These are phyloP conservation scores for Drosophila ironensis DNA, from an alignment of 1,140 invertebrate species.

Conservation along the genomic window DNA sequence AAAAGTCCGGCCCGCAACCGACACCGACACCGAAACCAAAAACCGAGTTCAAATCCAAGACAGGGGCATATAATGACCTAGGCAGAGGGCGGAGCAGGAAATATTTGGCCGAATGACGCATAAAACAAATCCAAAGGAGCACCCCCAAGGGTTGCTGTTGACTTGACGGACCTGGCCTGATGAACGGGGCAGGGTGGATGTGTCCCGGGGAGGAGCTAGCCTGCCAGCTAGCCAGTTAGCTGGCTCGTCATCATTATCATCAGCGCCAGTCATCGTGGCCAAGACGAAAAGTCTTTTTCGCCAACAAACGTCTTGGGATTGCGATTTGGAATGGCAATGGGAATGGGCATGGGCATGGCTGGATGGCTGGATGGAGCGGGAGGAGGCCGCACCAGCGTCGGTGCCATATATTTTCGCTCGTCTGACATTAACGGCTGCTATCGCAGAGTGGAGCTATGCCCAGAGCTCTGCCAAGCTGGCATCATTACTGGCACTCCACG, in stretches of 20 bases:
- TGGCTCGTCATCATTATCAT: slow-evolving; percentile 55
- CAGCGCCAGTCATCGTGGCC: slow-evolving; percentile 54
- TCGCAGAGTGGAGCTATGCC: slow-evolving; percentile 60
- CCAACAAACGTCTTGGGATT: slow-evolving; percentile 34
- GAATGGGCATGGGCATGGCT: too few relatives aligned
- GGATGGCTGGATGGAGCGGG: too few relatives aligned
- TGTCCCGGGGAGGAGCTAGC: slow-evolving; percentile 11
- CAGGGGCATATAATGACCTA: slow-evolving; percentile 66
- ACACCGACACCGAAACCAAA: slow-evolving; percentile 16
- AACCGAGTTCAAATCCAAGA: not conserved
- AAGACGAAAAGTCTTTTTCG: slow-evolving; percentile 58
- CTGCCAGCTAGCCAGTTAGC: too few relatives aligned
- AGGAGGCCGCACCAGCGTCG: slow-evolving; percentile 2
- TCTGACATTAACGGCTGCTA: slow-evolving; percentile 82
- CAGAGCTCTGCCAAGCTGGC: slow-evolving; percentile 64
- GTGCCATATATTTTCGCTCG: slow-evolving; percentile 78
- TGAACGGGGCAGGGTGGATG: slow-evolving; percentile 20
- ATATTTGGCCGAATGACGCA: slow-evolving; percentile 73
- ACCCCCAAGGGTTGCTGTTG: slow-evolving; percentile 45
- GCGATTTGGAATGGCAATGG: not conserved
- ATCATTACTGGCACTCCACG: slow-evolving; percentile 77
- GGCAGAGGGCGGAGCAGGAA: slow-evolving; percentile 56
- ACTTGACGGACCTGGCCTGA: slow-evolving; percentile 66
- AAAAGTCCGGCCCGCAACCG: slow-evolving; percentile 25
- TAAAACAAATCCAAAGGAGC: slow-evolving; percentile 70